Base-by-base conservation (phyloP, 1,140 invertebrate species). In the Cecropterus lyciades region DNA sequence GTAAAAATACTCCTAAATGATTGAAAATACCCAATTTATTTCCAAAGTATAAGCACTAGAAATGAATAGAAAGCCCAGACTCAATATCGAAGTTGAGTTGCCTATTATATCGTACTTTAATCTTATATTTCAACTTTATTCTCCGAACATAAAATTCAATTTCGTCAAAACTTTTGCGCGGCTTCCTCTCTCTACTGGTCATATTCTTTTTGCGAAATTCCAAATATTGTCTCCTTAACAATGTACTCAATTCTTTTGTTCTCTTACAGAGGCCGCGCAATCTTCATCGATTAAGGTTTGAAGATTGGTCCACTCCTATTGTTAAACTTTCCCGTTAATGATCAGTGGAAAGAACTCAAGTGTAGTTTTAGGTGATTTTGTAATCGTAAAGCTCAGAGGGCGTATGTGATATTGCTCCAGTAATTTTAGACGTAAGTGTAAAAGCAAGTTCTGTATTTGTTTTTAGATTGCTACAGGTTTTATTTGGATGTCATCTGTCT, bases 341-440 rank as follows among this genome's bases (percentile, higher is more conserved):
- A 62, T 24, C 57, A 51, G 45, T 62, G 57, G 27, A 46, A 14
- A 52, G 24, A 27, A 52, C 24, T 15, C 14, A 4, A 33, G 27
- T 52, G 24, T 30, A 30, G 40, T 14, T 9, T 33, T 52, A 52
- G 8, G 49, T 52, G 13, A 33, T 55, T 55, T 40, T 37, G 51
- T 55, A 40, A 55, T 37, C 30, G 8, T 56, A 43, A 42, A 75
- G 73, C 73, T 76, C 72, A 74, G 66, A 69, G 17, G 70, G 79
- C 79, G 70, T 76, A 75, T 80, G 79, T 80, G 79, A 80, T 80
- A 80, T 73, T 62, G 76, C 76, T 80, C 72, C 62, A 62, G 17
- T 48, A 63, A 62, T 33, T 14, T 43, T n/a, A 14, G n/a, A 0
- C 6, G 13, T 43, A 43, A 43, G 40, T 43, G 6, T 14, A 43